phyloP scores from a whole-genome alignment of 1,140 invertebrate genomes.

The Calephelis nemesis region DNA sequence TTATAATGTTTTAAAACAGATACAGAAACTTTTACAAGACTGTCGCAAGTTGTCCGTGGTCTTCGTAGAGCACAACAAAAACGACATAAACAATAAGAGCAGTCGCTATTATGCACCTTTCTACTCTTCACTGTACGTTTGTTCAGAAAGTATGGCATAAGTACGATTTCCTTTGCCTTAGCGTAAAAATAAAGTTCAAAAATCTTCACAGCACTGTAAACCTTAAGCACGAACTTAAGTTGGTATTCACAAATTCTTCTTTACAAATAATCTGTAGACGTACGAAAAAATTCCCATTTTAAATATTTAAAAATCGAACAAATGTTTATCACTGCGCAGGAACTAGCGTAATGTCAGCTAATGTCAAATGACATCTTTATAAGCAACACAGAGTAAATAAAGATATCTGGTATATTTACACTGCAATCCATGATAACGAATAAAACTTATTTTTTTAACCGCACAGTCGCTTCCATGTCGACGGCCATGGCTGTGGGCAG shows the following conservation, averaged over 20 bases:
- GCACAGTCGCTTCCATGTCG: conserved; percentile 31
- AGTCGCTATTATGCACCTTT: conserved; percentile 58
- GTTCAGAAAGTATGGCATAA: conserved; percentile 63
- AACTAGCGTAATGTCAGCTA: conserved; percentile 5
- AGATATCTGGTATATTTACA: conserved; percentile 17
- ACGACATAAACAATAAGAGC: conserved; percentile 52
- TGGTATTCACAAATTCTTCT: conserved; percentile 38
- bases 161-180: conserved; percentile 57
- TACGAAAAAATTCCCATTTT: conserved; percentile 69
- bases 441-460: conserved; percentile 20
- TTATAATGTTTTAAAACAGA: conserved; percentile 66
- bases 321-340: conserved; percentile 5
- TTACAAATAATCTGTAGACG: conserved; percentile 66
- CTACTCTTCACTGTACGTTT: conserved; percentile 48
- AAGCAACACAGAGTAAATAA: conserved; percentile 16
- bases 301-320: conserved; percentile 19
- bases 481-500: not conserved
- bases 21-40: conserved; percentile 55
- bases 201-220: conserved; percentile 13
- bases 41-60: conserved; percentile 56
- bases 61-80: conserved; percentile 55
- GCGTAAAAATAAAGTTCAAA: conserved; percentile 25
- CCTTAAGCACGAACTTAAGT: conserved; percentile 5
- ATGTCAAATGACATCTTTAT: conserved; percentile 7
- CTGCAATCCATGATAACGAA: conserved; percentile 19